Evolutionary conservation across 2,888 invertebrate genomes (phyloP).

Genomic region (Meloe dianella): DNA sequence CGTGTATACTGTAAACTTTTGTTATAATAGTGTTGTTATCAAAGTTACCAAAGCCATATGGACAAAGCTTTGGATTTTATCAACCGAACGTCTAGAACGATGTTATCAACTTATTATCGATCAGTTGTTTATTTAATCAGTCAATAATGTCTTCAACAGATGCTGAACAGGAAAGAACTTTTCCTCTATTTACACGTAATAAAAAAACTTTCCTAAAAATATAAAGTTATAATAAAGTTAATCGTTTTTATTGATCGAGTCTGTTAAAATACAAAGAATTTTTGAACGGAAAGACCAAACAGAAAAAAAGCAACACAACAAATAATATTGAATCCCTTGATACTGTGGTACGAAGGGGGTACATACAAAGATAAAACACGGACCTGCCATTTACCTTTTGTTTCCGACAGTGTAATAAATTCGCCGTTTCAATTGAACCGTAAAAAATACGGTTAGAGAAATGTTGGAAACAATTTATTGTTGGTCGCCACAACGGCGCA

Average conservation of each 20-base stretch:
- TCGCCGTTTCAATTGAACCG: slow-evolving; percentile 29
- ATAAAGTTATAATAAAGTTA: background rate
- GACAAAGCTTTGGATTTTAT: slow-evolving; percentile 5
- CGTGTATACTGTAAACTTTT: slow-evolving; percentile 1
- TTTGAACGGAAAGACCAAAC: background rate
- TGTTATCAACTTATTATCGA: background rate
- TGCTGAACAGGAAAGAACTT: background rate
- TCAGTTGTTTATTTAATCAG: background rate
- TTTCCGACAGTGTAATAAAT: slow-evolving; percentile 25
- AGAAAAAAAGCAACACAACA: background rate
- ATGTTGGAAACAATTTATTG: slow-evolving; percentile 30
- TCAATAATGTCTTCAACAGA: background rate
- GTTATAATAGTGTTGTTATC: background rate
- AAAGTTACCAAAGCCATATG: slow-evolving; percentile 1
- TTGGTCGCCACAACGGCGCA: slow-evolving; percentile 30
- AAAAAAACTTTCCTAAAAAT: background rate
- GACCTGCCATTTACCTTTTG: slow-evolving; percentile 24
- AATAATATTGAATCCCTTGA: slow-evolving; percentile 4
- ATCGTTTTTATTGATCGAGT: background rate
- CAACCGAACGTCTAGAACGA: background rate
- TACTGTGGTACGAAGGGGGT: background rate
- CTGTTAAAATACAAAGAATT: background rate
- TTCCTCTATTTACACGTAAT: background rate
- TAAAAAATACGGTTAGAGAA: slow-evolving; percentile 30
- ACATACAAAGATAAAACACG: slow-evolving; percentile 9